Percentiles rank a stretch among this genome's conserved stretches.
These are phyloP conservation scores for Periplaneta americana DNA, from an alignment of 1,140 invertebrate species.

Conservation along the genomic window DNA sequence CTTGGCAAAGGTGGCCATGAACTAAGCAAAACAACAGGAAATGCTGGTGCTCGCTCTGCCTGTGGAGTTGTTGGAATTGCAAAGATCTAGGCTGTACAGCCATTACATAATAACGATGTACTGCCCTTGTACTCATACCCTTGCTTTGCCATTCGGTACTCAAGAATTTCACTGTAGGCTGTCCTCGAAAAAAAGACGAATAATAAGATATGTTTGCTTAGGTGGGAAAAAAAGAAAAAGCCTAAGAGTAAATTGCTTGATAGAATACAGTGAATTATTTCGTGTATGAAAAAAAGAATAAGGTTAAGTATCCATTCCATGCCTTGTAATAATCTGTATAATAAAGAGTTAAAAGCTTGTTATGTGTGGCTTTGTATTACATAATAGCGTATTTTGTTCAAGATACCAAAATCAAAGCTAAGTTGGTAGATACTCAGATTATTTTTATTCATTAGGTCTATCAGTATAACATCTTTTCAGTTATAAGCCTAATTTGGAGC, in stretches of 20 bases:
- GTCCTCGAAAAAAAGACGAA: not conserved
- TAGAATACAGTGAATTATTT: not conserved
- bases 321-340: too few species aligned
- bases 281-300: not conserved
- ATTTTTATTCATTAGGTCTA: too few species aligned
- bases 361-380: too few species aligned
- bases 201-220: not conserved
- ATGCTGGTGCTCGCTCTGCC: slow-evolving; percentile 91
- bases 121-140: not conserved
- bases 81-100: slow-evolving; percentile 38
- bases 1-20: slow-evolving; percentile 90
- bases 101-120: not conserved
- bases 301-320: not conserved
- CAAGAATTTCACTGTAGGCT: not conserved
- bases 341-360: not conserved
- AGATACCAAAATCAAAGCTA: too few species aligned
- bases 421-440: too few species aligned
- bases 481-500: too few species aligned
- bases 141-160: too few species aligned
- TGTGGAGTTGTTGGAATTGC: slow-evolving; percentile 96
- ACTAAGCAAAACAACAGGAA: slow-evolving; percentile 91
- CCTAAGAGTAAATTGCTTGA: too few species aligned
- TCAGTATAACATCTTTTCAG: too few species aligned
- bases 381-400: too few species aligned
- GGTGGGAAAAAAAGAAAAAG: too few species aligned